Evolutionary conservation across 2,888 invertebrate species (phyloP).

Genomic region (Prionchulus punctatus): DNA sequence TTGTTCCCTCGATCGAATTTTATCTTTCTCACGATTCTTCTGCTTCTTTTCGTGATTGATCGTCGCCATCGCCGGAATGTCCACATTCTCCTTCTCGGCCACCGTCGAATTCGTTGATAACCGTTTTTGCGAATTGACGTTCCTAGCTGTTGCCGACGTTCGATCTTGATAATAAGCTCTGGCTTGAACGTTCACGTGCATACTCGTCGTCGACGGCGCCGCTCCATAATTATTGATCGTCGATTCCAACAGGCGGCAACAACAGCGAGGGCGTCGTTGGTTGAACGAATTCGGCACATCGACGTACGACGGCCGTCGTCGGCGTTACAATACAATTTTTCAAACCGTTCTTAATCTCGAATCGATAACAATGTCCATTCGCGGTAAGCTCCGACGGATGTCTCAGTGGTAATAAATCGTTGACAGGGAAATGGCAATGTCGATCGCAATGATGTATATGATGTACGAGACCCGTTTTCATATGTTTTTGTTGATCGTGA

Average conservation of each 20-base stretch:
- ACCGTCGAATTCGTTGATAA: neutral
- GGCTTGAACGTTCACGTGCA: neutral
- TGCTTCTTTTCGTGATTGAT: neutral
- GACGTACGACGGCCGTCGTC: neutral
- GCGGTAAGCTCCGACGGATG: neutral
- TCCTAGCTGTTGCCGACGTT: neutral
- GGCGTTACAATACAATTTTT: neutral
- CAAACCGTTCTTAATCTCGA: neutral
- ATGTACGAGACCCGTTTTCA: neutral
- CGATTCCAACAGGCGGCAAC: neutral
- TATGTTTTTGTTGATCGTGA: neutral
- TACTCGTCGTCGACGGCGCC: neutral
- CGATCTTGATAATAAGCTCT: neutral
- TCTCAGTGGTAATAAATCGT: neutral
- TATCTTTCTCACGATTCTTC: neutral
- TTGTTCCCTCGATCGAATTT: neutral
- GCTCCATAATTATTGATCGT: neutral
- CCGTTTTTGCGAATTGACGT: neutral
- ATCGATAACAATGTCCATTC: neutral
- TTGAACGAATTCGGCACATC: neutral
- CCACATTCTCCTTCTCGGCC: neutral
- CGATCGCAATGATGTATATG: constrained; percentile 4
- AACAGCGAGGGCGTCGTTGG: neutral
- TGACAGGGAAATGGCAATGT: neutral
- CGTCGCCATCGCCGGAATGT: neutral